Evolutionary conservation across 2,888 invertebrate genomes (phyloP).

Genomic region (Aleiodes alternator): DNA sequence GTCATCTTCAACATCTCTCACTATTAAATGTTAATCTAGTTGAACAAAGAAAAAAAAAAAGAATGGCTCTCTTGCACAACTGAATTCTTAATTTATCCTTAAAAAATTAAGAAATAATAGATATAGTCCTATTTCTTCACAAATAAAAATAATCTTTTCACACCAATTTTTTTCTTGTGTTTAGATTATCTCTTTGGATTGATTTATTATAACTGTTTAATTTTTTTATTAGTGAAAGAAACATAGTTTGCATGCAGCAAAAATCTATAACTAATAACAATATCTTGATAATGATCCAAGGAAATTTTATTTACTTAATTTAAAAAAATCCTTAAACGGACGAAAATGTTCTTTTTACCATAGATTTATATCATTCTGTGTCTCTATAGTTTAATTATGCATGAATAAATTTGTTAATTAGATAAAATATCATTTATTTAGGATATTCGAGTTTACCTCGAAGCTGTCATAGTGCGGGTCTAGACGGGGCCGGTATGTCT

Average conservation of each 20-base stretch:
- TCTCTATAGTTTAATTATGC: slow-evolving; percentile 11
- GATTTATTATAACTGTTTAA: too few relatives aligned
- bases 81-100: slow-evolving; percentile 10
- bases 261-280: too few relatives aligned
- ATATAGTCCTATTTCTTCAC: too few relatives aligned
- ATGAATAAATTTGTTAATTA: slow-evolving; percentile 28
- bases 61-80: slow-evolving; percentile 30
- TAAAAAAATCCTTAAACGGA: too few relatives aligned
- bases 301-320: too few relatives aligned
- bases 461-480: slow-evolving; percentile 82
- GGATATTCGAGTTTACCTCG: slow-evolving; percentile 91
- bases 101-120: neutral
- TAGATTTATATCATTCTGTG: neutral
- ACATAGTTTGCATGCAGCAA: too few relatives aligned
- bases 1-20: slow-evolving; percentile 5
- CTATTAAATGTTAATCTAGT: slow-evolving; percentile 26
- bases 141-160: too few relatives aligned
- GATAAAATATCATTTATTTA: slow-evolving; percentile 65
- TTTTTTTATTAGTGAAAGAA: too few relatives aligned
- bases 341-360: too few relatives aligned
- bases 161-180: too few relatives aligned
- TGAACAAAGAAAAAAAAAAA: neutral
- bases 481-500: slow-evolving; percentile 77
- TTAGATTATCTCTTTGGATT: too few relatives aligned
- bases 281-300: too few relatives aligned